Evolutionary conservation across 2,888 invertebrate species (phyloP), one percentile per base, ranked within the genome.

Genomic region (Biston stratarius): DNA sequence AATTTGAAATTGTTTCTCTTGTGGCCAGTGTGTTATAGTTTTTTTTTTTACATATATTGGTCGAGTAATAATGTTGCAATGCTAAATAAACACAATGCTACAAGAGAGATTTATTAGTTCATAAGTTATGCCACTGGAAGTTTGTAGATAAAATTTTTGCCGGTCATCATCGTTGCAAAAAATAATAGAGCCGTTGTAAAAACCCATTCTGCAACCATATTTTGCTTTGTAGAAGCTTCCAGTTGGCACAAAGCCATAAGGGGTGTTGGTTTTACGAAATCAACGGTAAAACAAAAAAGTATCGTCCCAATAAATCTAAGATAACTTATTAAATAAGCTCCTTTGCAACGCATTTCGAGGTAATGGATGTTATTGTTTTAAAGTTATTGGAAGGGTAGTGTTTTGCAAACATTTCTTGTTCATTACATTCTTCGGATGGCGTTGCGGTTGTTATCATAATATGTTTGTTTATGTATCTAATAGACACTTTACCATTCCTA

Each of bases 221-320:
- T 87, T 81, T 77, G 80, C 74, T 76, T 82, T 79, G 79, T 81
- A 87, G 88, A 91, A 90, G 87, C 92, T 92, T 93, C 91, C 90
- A 92, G 89, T 82, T 88, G 91, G 87, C 94, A 88, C 84, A 84
- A 91, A 91, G 94, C 94, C 94, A 92, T 84, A 77, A 92, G 94
- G 94, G 94, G 94, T 94, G 93, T 94, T 93, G 94, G 93, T 92
- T 92, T 79, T 83, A 65, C 70, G 86, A 89, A 89, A 89, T 87
- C 88, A 89, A 89, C 89, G 86, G 86, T 87, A 84, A 78, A 83
- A 87, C 88, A 88, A 89, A 91, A 92, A 90, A 84, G 94, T 94
- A 94, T 94, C 94, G 94, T 92, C 82, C 91, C 94, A 90, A 93
- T 89, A 91, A 85, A 86, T 84, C 76, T 84, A 78, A 84, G 83